Evolutionary conservation across 2,113 vertebrate genomes (phyloP), one percentile per base, ranked within the genome.

Genomic region (Poecile atricapillus): DNA sequence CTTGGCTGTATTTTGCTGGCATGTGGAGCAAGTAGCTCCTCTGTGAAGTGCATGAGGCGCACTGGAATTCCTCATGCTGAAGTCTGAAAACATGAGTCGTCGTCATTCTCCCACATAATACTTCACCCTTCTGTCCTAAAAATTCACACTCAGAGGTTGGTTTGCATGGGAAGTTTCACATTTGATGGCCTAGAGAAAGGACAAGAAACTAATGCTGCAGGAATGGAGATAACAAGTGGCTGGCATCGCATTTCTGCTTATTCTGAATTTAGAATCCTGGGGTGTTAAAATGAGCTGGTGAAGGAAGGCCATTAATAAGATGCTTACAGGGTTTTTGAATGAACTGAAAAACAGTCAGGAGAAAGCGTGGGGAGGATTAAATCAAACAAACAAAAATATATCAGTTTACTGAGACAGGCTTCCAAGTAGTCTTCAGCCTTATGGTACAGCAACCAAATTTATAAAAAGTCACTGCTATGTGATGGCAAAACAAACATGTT

Each of bases 31-130:
- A 96, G 87, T 20, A 79, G 87, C 55, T 93, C 46, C 78, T 90
- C 82, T 0, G 0, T 18, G 53, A 44, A 92, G 76, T 8, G 44
- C 64, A 52, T 10, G 52, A 33, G 1, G 55, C 0, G 0, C 31
- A 8, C 78, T 94, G 80, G 68, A 90, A 89, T 73, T 80, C 75
- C 82, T 93, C 87, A 55, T 0, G 2, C 46, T 62, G 14, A 31
- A 52, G 49, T 53, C 69, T 75, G 74, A 78, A 87, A 93, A 76
- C 2, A 3, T 0, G 2, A 85, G 50, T 31, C 0, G 2, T 83
- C 1, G 0, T 56, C 58, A 69, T 31, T 21, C 52, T 78, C 52
- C 55, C 73, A 64, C 58, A 17, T 21, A 49, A 79, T 7, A 41
- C 49, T 59, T 60, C 47, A 68, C 20, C 23, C 44, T 22, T 10